These are phyloP conservation scores for Mionectes olivaceus DNA, from an alignment of 2,797 vertebrate genomes.

Conservation along the genomic window DNA sequence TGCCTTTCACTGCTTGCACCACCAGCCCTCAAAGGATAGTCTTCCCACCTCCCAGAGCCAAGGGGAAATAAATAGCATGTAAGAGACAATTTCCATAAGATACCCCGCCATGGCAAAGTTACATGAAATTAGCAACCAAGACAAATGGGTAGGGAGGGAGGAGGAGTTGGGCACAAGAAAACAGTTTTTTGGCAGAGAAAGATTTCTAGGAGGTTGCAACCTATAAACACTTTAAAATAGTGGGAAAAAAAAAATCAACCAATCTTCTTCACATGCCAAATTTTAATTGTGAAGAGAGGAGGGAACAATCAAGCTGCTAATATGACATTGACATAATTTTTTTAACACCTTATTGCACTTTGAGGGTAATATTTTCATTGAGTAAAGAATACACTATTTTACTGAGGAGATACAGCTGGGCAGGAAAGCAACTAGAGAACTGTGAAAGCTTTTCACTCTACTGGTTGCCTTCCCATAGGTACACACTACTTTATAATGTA, in stretches of 20 bases:
- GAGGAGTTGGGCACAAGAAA: not conserved
- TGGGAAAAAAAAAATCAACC: not conserved
- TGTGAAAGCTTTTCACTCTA: not conserved
- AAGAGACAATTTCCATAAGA: not conserved
- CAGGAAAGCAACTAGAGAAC: not conserved
- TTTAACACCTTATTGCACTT: not conserved
- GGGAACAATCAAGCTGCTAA: not conserved
- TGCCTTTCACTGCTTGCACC: not conserved
- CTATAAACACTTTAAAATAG: not conserved
- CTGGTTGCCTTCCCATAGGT: not conserved
- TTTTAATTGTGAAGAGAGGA: not conserved
- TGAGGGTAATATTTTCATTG: not conserved
- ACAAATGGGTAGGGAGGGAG: not conserved
- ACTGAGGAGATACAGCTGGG: not conserved
- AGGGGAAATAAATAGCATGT: accelerated
- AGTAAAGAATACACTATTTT: not conserved
- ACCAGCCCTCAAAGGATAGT: not conserved
- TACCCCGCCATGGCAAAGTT: not conserved
- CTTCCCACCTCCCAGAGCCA: not conserved
- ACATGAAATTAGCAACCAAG: not conserved
- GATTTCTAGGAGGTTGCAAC: not conserved
- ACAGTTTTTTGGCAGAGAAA: not conserved
- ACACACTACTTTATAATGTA: not conserved
- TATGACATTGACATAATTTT: not conserved
- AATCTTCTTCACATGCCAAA: accelerated